Conservation (phyloP, 2,888 invertebrate genomes). For the Bombyx huttoni region DNA sequence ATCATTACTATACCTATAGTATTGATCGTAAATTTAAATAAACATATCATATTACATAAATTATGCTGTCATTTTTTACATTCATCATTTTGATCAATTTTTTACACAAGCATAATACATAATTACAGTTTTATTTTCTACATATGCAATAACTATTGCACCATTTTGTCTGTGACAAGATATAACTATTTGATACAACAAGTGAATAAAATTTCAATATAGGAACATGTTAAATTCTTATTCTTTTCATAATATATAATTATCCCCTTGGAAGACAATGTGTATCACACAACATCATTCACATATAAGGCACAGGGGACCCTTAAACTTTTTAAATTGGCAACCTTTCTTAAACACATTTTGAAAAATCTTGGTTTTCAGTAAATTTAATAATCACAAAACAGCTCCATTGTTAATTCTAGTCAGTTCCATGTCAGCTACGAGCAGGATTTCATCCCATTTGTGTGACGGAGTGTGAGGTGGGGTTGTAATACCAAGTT, state of each 20-base stretch:
- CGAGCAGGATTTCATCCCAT: conserved; percentile 71
- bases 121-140: background rate
- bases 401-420: conserved; percentile 64
- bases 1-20: background rate
- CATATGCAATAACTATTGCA: conserved; percentile 17
- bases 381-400: conserved; percentile 28
- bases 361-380: no score
- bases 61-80: background rate
- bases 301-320: background rate
- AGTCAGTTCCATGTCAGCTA: conserved; percentile 72
- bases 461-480: conserved; percentile 64
- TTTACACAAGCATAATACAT: background rate
- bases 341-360: background rate
- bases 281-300: conserved; percentile 18
- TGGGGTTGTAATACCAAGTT: conserved; percentile 48
- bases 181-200: conserved; percentile 42
- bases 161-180: conserved; percentile 31
- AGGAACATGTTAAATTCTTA: conserved; percentile 38
- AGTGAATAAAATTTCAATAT: conserved; percentile 46
- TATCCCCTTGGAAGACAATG: conserved; percentile 50
- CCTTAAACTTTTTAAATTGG: background rate
- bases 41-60: background rate
- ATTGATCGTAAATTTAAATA: background rate
- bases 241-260: conserved; percentile 16
- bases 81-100: background rate